Percentiles rank a stretch among this genome's conserved stretches.
Conservation (phyloP, 2,797 vertebrate species). For the Cyclopterus lumpus region DNA sequence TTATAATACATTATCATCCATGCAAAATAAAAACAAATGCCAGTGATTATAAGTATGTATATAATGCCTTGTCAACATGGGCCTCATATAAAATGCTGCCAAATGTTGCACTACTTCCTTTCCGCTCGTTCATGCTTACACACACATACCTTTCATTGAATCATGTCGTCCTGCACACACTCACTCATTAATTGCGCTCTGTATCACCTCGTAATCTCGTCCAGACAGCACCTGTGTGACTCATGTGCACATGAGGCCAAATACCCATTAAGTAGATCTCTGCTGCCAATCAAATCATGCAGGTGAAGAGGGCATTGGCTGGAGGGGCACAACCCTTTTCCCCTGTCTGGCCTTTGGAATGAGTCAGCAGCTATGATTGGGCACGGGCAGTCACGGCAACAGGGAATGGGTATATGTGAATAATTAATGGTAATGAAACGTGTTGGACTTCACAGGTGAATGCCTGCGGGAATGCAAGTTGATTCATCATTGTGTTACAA, state of each 20-base stretch:
- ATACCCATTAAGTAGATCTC: constrained; percentile 20
- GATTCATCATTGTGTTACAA: background rate
- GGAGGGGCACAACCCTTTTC: constrained; percentile 25
- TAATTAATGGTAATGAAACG: constrained; percentile 24
- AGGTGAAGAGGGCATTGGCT: constrained; percentile 25
- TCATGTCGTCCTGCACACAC: constrained; percentile 19
- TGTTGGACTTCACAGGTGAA: constrained; percentile 22
- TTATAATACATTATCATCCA: background rate
- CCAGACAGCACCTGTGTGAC: constrained; percentile 75
- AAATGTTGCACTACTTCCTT: background rate
- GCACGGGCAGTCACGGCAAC: constrained; percentile 16
- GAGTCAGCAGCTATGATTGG: constrained; percentile 57
- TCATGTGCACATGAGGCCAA: constrained; percentile 52
- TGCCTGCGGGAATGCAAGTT: background rate
- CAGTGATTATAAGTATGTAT: background rate
- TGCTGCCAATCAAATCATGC: constrained; percentile 35
- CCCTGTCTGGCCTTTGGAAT: constrained; percentile 42
- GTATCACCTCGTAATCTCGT: constrained; percentile 12
- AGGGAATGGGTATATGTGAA: constrained; percentile 55
- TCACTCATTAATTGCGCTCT: constrained; percentile 32
- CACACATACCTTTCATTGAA: constrained; percentile 15
- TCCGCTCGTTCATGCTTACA: background rate
- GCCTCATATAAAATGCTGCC: background rate
- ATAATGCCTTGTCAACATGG: background rate
- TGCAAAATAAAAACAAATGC: no score